Base-by-base conservation (phyloP, 2,888 invertebrate genomes). In the Tortricodes alternella region DNA sequence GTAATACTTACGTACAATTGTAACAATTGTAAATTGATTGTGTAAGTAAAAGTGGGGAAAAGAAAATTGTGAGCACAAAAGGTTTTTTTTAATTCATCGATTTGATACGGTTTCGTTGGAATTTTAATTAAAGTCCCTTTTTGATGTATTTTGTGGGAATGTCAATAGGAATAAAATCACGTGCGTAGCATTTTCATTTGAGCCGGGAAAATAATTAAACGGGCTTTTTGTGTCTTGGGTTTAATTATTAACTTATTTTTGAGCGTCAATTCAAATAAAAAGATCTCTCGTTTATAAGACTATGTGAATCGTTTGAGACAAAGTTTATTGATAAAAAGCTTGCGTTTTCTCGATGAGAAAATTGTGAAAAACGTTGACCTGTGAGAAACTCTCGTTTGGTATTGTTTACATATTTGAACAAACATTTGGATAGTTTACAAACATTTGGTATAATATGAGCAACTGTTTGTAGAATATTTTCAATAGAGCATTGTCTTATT, bases 391-490 rank as follows among this genome's bases (percentile, higher is more conserved):
- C 13, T 48, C 8, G 0, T 32, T 13, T 27, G 15, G 41, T 19
- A 35, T 55, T 55, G 55, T 55, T 49, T 55, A 49, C 21, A 27
- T 23, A 5, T 21, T 49, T 35, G 43, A 37, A 34, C 63, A 65
- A 66, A 64, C 62, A 59, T 51, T 60, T 44, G 58, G 34, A 44
- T 58, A 53, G 65, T 68, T 72, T 71, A 74, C 68, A 76, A 76
- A 74, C 66, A 68, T 58, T 63, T 51, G 49, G 43, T 41, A 49
- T 52, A 55, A 63, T 55, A 19, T n/a, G 5, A 44, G 43, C 43
- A 35, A 52, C 11, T 43, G n/a, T 34, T 41, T 24, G n/a, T 6
- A 13, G 7, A 23, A 34, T 32, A 21, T 46, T 15, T 8, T 55
- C 48, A 48, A 48, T 55, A 43, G 34, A 9, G 8, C 13, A 41